Conservation (phyloP, 2,113 vertebrate species). For the Empidonax alnorum region DNA sequence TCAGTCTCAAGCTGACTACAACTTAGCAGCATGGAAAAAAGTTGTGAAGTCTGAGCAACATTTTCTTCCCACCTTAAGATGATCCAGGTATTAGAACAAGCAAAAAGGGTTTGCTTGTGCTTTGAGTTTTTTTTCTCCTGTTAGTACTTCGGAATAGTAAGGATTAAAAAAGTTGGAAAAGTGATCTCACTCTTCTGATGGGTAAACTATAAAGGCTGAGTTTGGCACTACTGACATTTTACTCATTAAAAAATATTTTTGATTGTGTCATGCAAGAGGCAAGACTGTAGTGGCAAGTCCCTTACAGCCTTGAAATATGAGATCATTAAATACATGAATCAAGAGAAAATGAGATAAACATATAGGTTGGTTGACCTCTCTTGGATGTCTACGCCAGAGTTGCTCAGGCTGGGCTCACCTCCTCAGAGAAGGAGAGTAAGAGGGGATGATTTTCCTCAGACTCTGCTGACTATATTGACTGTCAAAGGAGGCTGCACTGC, state of each 20-base stretch:
- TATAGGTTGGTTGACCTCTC: neutral
- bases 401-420: neutral
- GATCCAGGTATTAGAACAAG: neutral
- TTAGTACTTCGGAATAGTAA: neutral
- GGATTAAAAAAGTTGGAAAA: neutral
- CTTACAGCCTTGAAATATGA: neutral
- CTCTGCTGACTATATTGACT: neutral
- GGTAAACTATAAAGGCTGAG: neutral
- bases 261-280: neutral
- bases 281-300: neutral
- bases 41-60: neutral
- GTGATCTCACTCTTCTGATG: neutral
- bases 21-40: neutral
- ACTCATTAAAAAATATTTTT: neutral
- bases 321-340: neutral
- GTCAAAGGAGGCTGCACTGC: neutral
- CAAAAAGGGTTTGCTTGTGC: neutral
- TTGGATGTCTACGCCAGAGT: neutral
- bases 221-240: neutral
- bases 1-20: neutral
- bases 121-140: neutral
- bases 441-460: neutral
- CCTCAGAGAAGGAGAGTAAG: rapidly evolving
- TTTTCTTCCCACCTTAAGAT: neutral
- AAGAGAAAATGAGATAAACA: neutral